A percentile compares a stretch with the other conserved stretches of the same genome.
These are phyloP conservation scores for Cinclus cinclus DNA, from an alignment of 2,113 vertebrate genomes.

Conservation along the genomic window DNA sequence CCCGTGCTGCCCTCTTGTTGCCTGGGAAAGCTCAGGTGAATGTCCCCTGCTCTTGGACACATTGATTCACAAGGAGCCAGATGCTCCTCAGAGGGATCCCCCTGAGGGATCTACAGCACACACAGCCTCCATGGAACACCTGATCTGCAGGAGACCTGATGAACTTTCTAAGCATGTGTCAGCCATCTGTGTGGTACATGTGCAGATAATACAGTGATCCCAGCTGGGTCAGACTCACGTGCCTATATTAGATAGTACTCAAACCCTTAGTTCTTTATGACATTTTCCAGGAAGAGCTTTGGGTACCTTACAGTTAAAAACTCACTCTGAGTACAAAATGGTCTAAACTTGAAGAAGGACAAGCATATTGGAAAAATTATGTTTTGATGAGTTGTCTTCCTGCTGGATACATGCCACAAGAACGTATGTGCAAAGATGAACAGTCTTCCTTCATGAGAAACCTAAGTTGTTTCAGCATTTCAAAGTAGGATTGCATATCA, in stretches of 20 bases:
- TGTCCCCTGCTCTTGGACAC: neutral
- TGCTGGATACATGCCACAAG: neutral
- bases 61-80: accelerated
- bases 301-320: neutral
- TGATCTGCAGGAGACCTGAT: neutral
- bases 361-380: neutral
- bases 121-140: neutral
- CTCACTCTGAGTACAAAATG: neutral
- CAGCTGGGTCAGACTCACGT: neutral
- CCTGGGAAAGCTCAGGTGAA: neutral
- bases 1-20: neutral
- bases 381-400: neutral
- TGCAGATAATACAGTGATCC: neutral
- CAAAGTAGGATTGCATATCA: neutral
- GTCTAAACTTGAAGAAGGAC: neutral
- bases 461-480: neutral
- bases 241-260: neutral
- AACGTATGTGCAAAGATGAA: neutral
- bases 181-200: neutral
- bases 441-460: neutral
- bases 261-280: neutral
- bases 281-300: neutral
- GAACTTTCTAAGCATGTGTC: neutral
- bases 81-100: neutral
- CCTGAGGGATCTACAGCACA: neutral